A percentile compares a stretch with the other conserved stretches of the same genome.
phyloP scores from a whole-genome alignment of 2,797 vertebrate genomes.

The Tenualosa ilisha region DNA sequence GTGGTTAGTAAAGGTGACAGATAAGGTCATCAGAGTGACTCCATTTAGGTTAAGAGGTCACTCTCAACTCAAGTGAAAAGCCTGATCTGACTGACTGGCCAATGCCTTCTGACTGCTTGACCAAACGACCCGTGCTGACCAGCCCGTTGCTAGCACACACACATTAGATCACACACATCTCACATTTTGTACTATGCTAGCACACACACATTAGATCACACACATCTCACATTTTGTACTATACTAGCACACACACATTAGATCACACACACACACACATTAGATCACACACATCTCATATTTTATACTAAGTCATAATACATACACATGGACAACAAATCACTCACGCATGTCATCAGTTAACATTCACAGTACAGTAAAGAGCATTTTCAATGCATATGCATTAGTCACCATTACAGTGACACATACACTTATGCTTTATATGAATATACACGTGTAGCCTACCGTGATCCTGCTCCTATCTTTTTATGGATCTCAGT shows the following conservation, averaged over 20 bases:
- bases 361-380: background rate
- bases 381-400: background rate
- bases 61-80: background rate
- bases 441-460: background rate
- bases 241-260: background rate
- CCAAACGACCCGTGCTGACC: background rate
- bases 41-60: constrained; percentile 10
- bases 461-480: background rate
- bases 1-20: constrained; percentile 6
- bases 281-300: background rate
- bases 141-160: background rate
- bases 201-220: too few relatives aligned
- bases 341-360: background rate
- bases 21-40: background rate
- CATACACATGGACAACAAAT: background rate
- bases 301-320: background rate
- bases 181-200: background rate
- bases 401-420: background rate
- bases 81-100: constrained; percentile 8
- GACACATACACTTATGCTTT: background rate
- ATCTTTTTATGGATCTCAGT: background rate
- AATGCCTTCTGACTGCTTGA: background rate
- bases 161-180: background rate
- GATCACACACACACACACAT: background rate
- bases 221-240: too few relatives aligned